phyloP scores from a whole-genome alignment of 2,797 vertebrate species.

The Benthosema pterotum region DNA sequence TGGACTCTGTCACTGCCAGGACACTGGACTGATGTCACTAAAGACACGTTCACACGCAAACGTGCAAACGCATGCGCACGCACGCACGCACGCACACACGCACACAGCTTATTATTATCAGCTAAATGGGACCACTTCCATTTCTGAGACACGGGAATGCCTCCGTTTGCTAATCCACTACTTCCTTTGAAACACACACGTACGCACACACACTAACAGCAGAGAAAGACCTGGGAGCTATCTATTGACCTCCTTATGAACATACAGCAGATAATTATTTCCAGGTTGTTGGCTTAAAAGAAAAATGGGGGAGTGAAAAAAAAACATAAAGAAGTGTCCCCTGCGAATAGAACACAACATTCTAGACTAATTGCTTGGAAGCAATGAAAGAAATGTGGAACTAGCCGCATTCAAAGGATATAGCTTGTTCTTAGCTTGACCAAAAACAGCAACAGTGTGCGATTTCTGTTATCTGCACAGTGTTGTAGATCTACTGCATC shows the following conservation, averaged over 20 bases:
- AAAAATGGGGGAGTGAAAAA: too few species aligned
- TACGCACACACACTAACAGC: slow-evolving; percentile 26
- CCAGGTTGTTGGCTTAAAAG: not conserved
- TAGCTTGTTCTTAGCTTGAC: slow-evolving; percentile 9
- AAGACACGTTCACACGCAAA: too few species aligned
- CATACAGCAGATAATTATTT: slow-evolving; percentile 38
- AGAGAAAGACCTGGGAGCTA: slow-evolving; percentile 53
- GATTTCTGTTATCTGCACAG: slow-evolving; percentile 12
- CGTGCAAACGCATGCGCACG: slow-evolving; percentile 40
- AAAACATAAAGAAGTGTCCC: slow-evolving; percentile 7
- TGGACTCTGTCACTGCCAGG: too few species aligned
- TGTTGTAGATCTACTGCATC: too few species aligned
- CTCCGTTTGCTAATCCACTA: slow-evolving; percentile 36
- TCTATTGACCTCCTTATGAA: slow-evolving; percentile 64
- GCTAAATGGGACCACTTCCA: slow-evolving; percentile 62
- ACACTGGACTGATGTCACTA: slow-evolving; percentile 57
- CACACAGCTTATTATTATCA: slow-evolving; percentile 39
- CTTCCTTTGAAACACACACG: slow-evolving; percentile 28
- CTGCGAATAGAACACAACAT: slow-evolving; percentile 18
- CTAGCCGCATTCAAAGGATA: slow-evolving; percentile 3
- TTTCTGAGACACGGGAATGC: slow-evolving; percentile 22
- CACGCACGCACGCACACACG: too few species aligned
- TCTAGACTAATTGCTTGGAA: slow-evolving; percentile 12
- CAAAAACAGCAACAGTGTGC: slow-evolving; percentile 8
- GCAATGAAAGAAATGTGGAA: not conserved